Evolutionary conservation across 2,888 invertebrate genomes (phyloP), one percentile per base, ranked within the genome.

Genomic region (Nasonovia ribisnigri): DNA sequence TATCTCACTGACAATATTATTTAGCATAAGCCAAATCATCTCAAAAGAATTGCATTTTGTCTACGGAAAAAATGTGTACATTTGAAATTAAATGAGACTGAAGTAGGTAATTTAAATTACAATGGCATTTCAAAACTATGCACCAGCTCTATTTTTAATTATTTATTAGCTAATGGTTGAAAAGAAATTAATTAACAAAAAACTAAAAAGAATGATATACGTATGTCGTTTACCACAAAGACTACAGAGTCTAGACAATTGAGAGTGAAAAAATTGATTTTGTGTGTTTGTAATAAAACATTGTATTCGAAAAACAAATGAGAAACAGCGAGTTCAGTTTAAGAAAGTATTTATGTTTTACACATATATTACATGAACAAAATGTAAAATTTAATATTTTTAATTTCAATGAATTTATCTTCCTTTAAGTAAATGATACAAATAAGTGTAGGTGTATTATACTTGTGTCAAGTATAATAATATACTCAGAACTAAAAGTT

Each of bases 1-100:
- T 92, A 88, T 92, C 54, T 92, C 77, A 88, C n/a, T 43, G 92
- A 88, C 51, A 43, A 77, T 77, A 77, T 77, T 36, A 77, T 88
- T 88, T 88, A 13, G 88, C 88, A 77, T 54, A 88, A 88, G 46
- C 88, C n/a, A 67, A 92, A 92, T 88, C 77, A 88, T 77, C n/a
- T 51, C 77, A 77, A 92, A 67, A 43, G 54, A 77, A 54, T 51
- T 77, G 42, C 8, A 42, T 67, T 88, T 90, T 24, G 42, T 84
- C 20, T 42, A 29, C 26, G 26, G 20, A 48, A 86, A 86, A 91
- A 46, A 67, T n/a, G 29, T 11, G n/a, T 60, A 29, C 3, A 60
- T 57, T 57, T 86, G 13, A 60, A 92, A 87, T n/a, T 26, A 92
- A 87, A 29, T 60, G 48, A 13, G 3, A 51, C n/a, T 29, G 51